Evolutionary conservation across 2,113 vertebrate species (phyloP), one percentile per base, ranked within the genome.

Genomic region (Leiothrix lutea): DNA sequence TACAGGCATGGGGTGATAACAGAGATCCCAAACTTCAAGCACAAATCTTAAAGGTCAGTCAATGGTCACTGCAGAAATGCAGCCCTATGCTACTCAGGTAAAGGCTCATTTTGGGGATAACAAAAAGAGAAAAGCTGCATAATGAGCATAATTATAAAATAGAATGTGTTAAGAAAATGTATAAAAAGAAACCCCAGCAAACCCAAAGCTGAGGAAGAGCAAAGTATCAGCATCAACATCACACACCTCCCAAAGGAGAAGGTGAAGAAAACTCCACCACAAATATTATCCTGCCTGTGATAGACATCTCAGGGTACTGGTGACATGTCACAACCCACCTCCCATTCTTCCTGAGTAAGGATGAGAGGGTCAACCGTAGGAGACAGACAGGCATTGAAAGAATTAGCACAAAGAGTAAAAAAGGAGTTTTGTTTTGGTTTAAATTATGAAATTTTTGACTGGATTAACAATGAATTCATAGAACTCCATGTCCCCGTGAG

Each of bases 131-230:
- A 90, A 71, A 74, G 31, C 5, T 40, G 13, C 10, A 28, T 25
- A 70, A 77, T 47, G 3, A 73, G 3, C 33, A 73, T 15, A n/a
- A 74, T 33, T 35, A 45, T 16, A 66, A 28, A 80, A 81, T 73
- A 73, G 2, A 65, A 26, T 0, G 0, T 23, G 0, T 40, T n/a
- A 66, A 64, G 25, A 73, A 84, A 80, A 77, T 1, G 0, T 45
- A 5, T 35, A 35, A 51, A 84, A 73, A 92, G 35, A 61, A 92
- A 74, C 15, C n/a, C 26, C 13, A 48, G 14, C 6, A 50, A 38
- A 60, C 14, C 2, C 8, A 40, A 85, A 74, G n/a, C 6, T 15
- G 65, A 88, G 5, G 31, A 81, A 70, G 6, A 90, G 3, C 25
- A 69, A 80, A 80, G 9, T 47, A 62, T 15, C 17, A 62, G 8